These are phyloP conservation scores for Rutpela maculata DNA, from an alignment of 2,888 invertebrate genomes.

Conservation along the genomic window DNA sequence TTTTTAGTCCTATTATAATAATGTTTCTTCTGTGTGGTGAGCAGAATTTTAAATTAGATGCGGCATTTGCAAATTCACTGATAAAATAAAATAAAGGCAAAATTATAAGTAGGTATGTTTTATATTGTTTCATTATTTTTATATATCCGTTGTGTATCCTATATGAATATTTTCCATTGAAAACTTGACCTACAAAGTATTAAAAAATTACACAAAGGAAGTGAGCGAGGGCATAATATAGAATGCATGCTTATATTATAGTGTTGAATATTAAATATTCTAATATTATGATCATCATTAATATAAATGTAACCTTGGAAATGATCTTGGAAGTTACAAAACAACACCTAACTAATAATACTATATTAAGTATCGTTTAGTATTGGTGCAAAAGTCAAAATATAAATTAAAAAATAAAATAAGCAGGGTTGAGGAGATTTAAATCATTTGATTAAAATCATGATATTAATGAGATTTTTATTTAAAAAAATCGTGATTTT, in stretches of 20 bases:
- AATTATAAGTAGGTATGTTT: no score
- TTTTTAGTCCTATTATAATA: neutral
- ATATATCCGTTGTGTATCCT: no score
- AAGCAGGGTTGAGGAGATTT: no score
- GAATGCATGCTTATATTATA: neutral
- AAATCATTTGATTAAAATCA: no score
- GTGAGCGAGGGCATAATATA: neutral
- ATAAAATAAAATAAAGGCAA: no score
- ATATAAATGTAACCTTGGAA: conserved; percentile 31
- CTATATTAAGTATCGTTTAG: conserved; percentile 20
- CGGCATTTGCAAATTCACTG: neutral
- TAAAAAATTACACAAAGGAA: neutral
- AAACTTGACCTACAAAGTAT: neutral
- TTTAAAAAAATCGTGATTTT: no score
- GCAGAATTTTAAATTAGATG: neutral
- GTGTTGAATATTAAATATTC: conserved; percentile 11
- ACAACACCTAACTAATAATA: conserved; percentile 7
- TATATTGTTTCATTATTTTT: no score
- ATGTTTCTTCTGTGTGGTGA: neutral
- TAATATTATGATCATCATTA: conserved; percentile 8
- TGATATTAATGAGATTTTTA: no score
- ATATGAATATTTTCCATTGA: neutral
- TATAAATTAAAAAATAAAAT: neutral
- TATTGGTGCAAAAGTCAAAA: conserved; percentile 21
- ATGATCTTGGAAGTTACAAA: conserved; percentile 22